Base-by-base conservation (phyloP, 1,140 invertebrate genomes). In the Eumeta japonica region DNA sequence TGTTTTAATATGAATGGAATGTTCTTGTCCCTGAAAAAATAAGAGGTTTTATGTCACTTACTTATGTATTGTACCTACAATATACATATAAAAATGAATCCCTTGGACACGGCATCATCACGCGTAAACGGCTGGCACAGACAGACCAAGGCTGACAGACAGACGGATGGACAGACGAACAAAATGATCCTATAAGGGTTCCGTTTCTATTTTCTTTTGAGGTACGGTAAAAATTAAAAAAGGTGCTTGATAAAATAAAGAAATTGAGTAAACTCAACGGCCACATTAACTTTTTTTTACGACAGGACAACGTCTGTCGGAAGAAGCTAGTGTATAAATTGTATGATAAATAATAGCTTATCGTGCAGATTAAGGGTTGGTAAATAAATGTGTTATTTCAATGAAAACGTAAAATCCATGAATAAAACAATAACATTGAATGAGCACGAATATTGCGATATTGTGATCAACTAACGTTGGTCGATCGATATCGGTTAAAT, bases 201-300 rank as follows among this genome's bases (percentile, higher is more conserved):
- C n/a, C n/a, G n/a, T 24, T 24, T 24, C n/a, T 24, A 24, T 24
- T 24, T 24, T 24, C 20, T 24, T 24, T 24, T n/a, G 20, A 24
- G 20, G 20, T 24, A 24, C 20, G 20, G 20, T n/a, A 24, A 24
- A 24, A 24, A 24, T 24, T 24, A 24, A 24, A n/a, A 24, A 24
- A 7, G 20, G 20, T 24, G 20, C 20, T 24, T 24, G 20, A 24
- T 24, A 24, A 24, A 24, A 24, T 24, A 24, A 24, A 24, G 20
- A 24, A 24, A 24, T 24, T n/a, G 20, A 24, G 20, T 24, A 24
- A 24, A 24, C 20, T 24, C 20, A 24, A 24, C 20, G 20, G 20
- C 20, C 20, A 24, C 20, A 24, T 24, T 24, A 24, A 24, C 20
- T n/a, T 24, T 24, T 24, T 24, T 24, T 24, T 24, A 24, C 20